A percentile compares a stretch with the other conserved stretches of the same genome.
Conservation (phyloP, 2,797 vertebrate species). For the Chrosomus eos region DNA sequence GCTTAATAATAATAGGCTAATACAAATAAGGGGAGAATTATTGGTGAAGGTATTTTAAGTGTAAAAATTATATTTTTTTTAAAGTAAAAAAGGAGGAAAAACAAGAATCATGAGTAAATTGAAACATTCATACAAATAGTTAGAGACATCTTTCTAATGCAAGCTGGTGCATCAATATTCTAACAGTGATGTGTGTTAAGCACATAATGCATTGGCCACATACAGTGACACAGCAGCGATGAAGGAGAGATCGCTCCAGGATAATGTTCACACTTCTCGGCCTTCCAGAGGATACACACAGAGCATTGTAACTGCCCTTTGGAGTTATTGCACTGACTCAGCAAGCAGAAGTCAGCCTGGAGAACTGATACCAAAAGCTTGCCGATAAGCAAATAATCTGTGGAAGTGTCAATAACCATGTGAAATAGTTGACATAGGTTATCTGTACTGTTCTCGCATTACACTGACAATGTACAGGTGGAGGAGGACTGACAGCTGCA, state of each 20-base stretch:
- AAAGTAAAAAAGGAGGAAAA: neutral
- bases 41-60: neutral
- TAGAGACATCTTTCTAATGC: neutral
- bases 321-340: constrained; percentile 54
- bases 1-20: neutral
- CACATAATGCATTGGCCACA: neutral
- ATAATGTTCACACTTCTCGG: neutral
- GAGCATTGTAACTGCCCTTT: constrained; percentile 61
- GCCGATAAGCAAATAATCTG: constrained; percentile 59
- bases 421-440: neutral
- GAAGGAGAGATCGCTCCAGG: neutral
- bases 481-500: neutral
- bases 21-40: neutral
- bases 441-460: neutral
- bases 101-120: neutral
- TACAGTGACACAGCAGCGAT: neutral
- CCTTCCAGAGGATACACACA: neutral
- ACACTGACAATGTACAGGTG: neutral
- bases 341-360: constrained; percentile 37
- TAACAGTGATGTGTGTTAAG: neutral
- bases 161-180: neutral
- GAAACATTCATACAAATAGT: neutral
- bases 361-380: constrained; percentile 34
- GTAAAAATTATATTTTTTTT: neutral
- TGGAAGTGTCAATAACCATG: constrained; percentile 8